These are phyloP conservation scores for Oenanthe oenanthe DNA, from an alignment of 2,113 vertebrate species.

Conservation along the genomic window DNA sequence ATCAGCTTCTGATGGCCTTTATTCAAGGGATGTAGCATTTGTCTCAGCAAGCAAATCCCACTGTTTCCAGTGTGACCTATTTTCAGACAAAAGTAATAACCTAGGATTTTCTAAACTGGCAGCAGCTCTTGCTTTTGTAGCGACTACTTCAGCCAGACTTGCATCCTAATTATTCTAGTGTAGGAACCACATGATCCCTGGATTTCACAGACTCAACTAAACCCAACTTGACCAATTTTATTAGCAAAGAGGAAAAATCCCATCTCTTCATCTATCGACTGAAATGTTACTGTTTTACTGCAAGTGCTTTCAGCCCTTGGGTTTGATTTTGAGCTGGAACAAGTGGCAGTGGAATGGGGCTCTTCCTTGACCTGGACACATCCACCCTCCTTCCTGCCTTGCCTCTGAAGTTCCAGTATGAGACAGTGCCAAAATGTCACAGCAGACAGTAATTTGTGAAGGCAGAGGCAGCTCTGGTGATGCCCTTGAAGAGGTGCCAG, in stretches of 20 bases:
- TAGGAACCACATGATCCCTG: background rate
- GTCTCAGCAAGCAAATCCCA: background rate
- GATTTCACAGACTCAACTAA: background rate
- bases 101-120: background rate
- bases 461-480: background rate
- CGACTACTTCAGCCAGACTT: background rate
- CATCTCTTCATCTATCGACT: background rate
- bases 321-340: background rate
- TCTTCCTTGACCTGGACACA: background rate
- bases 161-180: background rate
- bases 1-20: background rate
- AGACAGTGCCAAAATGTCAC: background rate
- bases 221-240: background rate
- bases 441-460: background rate
- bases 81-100: constrained; percentile 4
- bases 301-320: background rate
- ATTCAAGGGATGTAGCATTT: background rate
- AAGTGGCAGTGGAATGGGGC: background rate
- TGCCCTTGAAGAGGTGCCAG: background rate
- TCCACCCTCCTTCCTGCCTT: background rate
- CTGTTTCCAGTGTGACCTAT: background rate
- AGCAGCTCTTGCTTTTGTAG: background rate
- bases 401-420: background rate
- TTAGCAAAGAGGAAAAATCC: background rate
- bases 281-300: background rate